phyloP scores from a whole-genome alignment of 2,797 vertebrate genomes.

The Hoplostethus mediterraneus region DNA sequence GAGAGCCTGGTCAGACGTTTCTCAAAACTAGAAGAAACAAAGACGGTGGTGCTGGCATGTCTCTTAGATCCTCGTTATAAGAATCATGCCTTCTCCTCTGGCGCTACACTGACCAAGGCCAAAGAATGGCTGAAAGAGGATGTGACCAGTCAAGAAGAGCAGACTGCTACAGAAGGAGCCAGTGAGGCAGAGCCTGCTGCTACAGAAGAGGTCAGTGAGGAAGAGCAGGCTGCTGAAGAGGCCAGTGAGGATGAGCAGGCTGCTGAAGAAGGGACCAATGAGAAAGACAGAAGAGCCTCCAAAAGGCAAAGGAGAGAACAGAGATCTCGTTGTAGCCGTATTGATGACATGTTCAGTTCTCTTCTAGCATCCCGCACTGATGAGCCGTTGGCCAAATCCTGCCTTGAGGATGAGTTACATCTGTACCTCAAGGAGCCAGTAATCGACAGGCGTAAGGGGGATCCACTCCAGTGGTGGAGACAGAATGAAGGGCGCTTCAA shows the following conservation, averaged over 20 bases:
- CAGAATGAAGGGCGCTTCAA: slow-evolving; percentile 7
- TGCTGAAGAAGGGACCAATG: too few relatives aligned
- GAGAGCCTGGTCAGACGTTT: slow-evolving; percentile 17
- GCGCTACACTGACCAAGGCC: not conserved
- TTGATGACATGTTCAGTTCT: too few relatives aligned
- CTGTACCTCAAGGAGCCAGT: not conserved
- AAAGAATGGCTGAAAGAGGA: slow-evolving; percentile 30
- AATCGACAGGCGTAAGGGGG: not conserved
- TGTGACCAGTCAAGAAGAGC: too few relatives aligned
- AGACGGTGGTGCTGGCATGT: not conserved
- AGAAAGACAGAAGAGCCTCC: slow-evolving; percentile 1
- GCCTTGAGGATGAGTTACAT: not conserved
- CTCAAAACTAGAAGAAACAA: slow-evolving; percentile 3
- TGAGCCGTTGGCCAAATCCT: not conserved
- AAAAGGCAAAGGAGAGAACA: too few relatives aligned
- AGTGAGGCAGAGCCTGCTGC: too few relatives aligned
- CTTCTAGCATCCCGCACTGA: too few relatives aligned
- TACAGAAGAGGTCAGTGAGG: too few relatives aligned
- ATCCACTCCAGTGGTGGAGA: slow-evolving; percentile 5
- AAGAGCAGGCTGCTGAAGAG: too few relatives aligned
- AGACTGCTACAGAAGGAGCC: too few relatives aligned
- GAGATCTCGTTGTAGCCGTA: too few relatives aligned
- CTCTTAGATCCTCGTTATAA: slow-evolving; percentile 18
- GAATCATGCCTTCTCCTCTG: not conserved
- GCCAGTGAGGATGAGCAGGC: too few relatives aligned